Percentiles rank a stretch among this genome's conserved stretches.
Evolutionary conservation across 2,797 vertebrate genomes (phyloP).

Genomic region (Myiothlypis chrysogaster): DNA sequence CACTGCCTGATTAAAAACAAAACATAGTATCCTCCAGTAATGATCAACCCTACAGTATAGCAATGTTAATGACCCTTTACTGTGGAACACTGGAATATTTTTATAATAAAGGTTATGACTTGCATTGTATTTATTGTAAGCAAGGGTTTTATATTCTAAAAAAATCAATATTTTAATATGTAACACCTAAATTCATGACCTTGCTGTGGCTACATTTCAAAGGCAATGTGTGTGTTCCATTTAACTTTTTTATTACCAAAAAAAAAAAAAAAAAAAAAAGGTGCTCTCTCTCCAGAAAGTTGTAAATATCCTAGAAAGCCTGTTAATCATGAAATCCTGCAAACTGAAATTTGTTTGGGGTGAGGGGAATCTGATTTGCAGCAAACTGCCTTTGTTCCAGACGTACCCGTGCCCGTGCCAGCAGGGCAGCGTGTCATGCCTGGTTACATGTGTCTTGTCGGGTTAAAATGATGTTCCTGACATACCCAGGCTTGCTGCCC

Average conservation of each 20-base stretch:
- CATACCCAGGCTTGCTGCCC: slow-evolving; percentile 57
- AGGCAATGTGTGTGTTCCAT: slow-evolving; percentile 21
- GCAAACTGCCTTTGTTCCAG: slow-evolving; percentile 48
- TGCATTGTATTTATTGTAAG: slow-evolving; percentile 52
- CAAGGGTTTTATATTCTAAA: not conserved
- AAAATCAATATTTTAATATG: slow-evolving; percentile 52
- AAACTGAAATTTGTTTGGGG: slow-evolving; percentile 24
- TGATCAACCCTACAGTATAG: slow-evolving; percentile 34
- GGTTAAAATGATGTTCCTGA: slow-evolving; percentile 68
- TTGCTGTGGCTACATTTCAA: slow-evolving; percentile 39
- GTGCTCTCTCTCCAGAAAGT: slow-evolving; percentile 13
- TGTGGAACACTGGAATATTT: not conserved
- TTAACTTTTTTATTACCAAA: not conserved
- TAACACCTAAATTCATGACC: slow-evolving; percentile 35
- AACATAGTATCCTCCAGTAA: slow-evolving; percentile 9
- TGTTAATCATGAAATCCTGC: slow-evolving; percentile 27
- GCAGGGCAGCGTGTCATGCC: slow-evolving; percentile 26
- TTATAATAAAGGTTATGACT: slow-evolving; percentile 51
- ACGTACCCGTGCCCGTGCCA: slow-evolving; percentile 6
- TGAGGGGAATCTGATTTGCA: slow-evolving; percentile 10
- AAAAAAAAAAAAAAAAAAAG: not conserved
- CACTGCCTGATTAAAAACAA: slow-evolving; percentile 60
- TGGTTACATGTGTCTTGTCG: slow-evolving; percentile 70
- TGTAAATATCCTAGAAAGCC: slow-evolving; percentile 41
- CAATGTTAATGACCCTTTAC: slow-evolving; percentile 39